phyloP scores from a whole-genome alignment of 2,113 vertebrate genomes.

The Podilymbus podiceps region DNA sequence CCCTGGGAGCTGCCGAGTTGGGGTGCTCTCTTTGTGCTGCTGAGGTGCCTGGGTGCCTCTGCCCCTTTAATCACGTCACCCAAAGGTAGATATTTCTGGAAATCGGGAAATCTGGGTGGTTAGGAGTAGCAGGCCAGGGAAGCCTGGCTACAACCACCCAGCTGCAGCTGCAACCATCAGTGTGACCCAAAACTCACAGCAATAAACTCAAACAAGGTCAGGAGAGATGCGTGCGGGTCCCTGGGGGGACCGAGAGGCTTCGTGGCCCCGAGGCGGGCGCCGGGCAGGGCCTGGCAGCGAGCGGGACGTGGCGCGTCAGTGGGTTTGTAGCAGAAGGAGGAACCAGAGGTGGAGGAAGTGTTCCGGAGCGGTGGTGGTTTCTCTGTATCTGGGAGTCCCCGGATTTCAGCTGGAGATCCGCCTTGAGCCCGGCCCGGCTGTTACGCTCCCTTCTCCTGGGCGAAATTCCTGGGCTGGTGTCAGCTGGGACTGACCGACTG shows the following conservation, averaged over 20 bases:
- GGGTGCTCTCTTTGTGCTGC: background rate
- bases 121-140: background rate
- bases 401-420: no score
- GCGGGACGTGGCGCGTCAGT: background rate
- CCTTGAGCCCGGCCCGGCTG: background rate
- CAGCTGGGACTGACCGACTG: rapidly evolving
- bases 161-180: background rate
- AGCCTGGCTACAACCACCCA: no score
- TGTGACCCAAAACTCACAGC: background rate
- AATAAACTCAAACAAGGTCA: no score
- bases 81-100: background rate
- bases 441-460: background rate
- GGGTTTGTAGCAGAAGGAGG: background rate
- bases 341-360: background rate
- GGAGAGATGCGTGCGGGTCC: no score
- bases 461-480: background rate
- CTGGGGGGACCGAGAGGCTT: no score
- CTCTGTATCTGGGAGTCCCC: no score
- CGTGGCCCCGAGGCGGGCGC: no score
- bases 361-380: background rate
- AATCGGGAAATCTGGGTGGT: background rate
- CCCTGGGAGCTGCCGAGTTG: background rate
- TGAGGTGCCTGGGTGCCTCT: background rate
- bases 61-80: background rate
- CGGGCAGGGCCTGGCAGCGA: background rate